Evolutionary conservation across 2,797 vertebrate species (phyloP).

Genomic region (Smutsia gigantea): DNA sequence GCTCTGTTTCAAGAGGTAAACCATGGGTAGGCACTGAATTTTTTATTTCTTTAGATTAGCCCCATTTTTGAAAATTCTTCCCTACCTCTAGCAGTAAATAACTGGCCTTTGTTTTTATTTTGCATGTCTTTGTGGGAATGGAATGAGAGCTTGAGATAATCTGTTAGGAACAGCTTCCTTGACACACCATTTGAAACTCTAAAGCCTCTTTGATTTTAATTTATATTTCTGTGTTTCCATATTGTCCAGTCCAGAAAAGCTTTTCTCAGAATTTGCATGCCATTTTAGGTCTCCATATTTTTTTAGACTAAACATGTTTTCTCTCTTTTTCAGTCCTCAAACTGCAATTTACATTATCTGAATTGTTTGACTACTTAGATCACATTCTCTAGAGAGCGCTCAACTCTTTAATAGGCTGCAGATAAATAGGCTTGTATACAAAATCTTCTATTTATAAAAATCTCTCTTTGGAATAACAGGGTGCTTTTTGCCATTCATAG

Average conservation of each 20-base stretch:
- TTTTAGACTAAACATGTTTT: constrained; percentile 81
- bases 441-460: constrained; percentile 79
- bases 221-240: constrained; percentile 47
- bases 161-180: background rate
- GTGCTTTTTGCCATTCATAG: constrained; percentile 56
- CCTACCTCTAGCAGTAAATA: background rate
- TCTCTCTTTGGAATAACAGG: constrained; percentile 57
- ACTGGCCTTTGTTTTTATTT: background rate
- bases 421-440: constrained; percentile 78
- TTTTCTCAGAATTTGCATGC: constrained; percentile 66
- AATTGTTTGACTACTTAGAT: constrained; percentile 80
- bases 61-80: constrained; percentile 4
- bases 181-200: constrained; percentile 17
- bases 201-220: constrained; percentile 53
- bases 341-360: constrained; percentile 80
- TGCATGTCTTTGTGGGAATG: background rate
- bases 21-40: background rate
- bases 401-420: constrained; percentile 68
- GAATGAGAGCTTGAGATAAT: background rate
- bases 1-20: background rate
- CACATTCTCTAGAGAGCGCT: constrained; percentile 74
- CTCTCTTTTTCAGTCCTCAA: constrained; percentile 67
- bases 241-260: constrained; percentile 50
- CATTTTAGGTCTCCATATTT: constrained; percentile 74
- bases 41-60: background rate